Percentiles rank a stretch among this genome's conserved stretches.
Conservation (phyloP, 2,797 vertebrate species). For the Anableps anableps region DNA sequence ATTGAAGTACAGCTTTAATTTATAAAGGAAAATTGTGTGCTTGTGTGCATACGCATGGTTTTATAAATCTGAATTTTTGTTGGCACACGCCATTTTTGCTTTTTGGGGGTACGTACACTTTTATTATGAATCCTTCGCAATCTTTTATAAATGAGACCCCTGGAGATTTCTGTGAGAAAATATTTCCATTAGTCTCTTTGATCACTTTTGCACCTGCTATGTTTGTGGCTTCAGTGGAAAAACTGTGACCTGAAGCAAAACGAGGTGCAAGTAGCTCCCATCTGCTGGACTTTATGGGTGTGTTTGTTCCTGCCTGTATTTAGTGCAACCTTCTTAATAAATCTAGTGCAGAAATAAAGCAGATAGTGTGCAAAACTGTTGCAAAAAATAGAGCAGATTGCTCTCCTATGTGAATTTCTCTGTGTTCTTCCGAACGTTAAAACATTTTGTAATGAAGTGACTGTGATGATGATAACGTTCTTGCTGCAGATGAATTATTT, state of each 20-base stretch:
- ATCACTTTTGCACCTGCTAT: neutral
- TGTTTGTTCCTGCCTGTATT: neutral
- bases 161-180: too few species aligned
- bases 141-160: too few species aligned
- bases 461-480: constrained; percentile 37
- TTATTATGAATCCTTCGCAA: too few species aligned
- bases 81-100: too few species aligned
- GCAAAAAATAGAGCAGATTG: neutral
- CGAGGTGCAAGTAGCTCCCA: neutral
- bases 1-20: too few species aligned
- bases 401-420: neutral
- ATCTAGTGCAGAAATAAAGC: neutral
- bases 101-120: too few species aligned
- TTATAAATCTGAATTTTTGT: too few species aligned
- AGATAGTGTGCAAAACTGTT: neutral
- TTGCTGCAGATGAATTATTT: constrained; percentile 62
- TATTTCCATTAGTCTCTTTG: too few species aligned
- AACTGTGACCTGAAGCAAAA: neutral
- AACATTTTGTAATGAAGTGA: constrained; percentile 15
- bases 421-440: constrained; percentile 40
- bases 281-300: neutral
- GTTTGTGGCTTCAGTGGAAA: neutral
- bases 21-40: too few species aligned
- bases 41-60: too few species aligned
- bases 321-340: neutral